Evolutionary conservation across 2,797 vertebrate genomes (phyloP).

Genomic region (Meda fulgida): DNA sequence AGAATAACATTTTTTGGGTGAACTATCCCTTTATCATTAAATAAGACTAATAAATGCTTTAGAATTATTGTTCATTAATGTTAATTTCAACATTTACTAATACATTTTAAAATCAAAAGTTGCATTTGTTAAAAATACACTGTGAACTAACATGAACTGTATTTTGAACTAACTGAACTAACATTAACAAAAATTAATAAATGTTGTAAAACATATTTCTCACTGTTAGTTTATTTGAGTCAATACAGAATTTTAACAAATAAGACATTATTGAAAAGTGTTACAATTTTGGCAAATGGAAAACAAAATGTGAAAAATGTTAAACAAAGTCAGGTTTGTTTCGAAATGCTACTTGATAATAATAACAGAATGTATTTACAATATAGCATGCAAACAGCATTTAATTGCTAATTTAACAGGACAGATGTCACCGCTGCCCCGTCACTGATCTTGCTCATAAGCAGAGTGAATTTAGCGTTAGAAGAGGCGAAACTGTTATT

Average conservation of each 20-base stretch:
- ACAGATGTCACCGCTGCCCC: not conserved
- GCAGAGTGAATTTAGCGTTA: not conserved
- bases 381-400: not conserved
- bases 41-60: too few relatives aligned
- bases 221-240: not conserved
- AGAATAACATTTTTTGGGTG: too few relatives aligned
- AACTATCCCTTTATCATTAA: not conserved
- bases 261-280: not conserved
- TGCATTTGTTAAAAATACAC: too few relatives aligned
- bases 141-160: too few relatives aligned
- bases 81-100: not conserved
- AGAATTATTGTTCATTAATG: not conserved
- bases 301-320: not conserved
- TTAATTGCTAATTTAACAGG: not conserved
- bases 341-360: not conserved
- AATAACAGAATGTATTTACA: not conserved
- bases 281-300: not conserved
- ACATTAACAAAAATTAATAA: too few relatives aligned
- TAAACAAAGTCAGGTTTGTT: not conserved
- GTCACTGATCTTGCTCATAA: constrained; percentile 3
- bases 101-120: too few relatives aligned
- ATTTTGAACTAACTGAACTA: too few relatives aligned
- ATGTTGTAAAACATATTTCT: too few relatives aligned
- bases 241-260: not conserved
- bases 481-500: constrained; percentile 16